phyloP scores from a whole-genome alignment of 2,113 vertebrate genomes.

The Fregetta grallaria region DNA sequence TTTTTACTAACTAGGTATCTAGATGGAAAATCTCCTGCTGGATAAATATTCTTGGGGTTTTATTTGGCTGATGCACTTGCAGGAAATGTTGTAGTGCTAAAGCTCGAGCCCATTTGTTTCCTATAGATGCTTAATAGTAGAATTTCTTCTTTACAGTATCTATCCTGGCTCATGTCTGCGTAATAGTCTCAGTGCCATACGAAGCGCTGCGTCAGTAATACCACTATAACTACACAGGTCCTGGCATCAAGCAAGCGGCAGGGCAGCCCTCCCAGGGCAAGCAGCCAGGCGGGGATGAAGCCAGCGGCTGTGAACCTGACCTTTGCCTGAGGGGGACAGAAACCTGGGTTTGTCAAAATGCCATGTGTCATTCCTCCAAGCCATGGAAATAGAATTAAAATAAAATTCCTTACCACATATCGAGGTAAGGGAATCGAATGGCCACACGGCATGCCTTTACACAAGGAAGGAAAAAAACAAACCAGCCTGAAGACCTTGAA shows the following conservation, averaged over 20 bases:
- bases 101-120: rapidly evolving
- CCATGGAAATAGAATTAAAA: neutral
- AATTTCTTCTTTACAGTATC: neutral
- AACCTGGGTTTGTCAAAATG: neutral
- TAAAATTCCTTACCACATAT: neutral
- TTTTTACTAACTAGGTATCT: neutral
- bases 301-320: neutral
- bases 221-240: neutral
- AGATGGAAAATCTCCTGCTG: neutral
- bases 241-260: neutral
- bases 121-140: neutral
- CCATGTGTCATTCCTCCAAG: neutral
- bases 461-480: neutral
- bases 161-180: too few species aligned
- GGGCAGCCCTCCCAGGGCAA: neutral
- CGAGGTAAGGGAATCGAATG: neutral
- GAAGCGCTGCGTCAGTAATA: neutral
- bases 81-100: neutral
- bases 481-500: neutral
- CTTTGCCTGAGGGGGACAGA: neutral
- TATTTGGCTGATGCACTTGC: neutral
- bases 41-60: neutral
- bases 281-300: neutral
- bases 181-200: neutral
- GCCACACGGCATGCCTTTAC: neutral